A percentile compares a stretch with the other conserved stretches of the same genome.
Conservation (phyloP, 2,113 vertebrate genomes). For the Beaufortia kweichowensis region DNA sequence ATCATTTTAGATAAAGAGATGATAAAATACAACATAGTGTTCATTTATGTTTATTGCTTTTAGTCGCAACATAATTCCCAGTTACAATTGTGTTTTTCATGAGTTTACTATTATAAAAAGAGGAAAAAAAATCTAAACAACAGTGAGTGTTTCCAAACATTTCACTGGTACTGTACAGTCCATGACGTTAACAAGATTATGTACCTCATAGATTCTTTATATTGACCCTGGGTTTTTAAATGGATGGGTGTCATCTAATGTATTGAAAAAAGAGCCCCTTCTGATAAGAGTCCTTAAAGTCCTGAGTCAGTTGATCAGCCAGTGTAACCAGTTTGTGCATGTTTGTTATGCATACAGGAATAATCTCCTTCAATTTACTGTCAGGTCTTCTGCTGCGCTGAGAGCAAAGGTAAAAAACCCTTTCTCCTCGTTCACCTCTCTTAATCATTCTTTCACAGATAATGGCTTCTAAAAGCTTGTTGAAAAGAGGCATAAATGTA, state of each 20-base stretch:
- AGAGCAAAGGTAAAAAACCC: slow-evolving; percentile 26
- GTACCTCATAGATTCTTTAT: neutral
- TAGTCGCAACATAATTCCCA: too few relatives aligned
- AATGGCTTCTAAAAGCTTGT: slow-evolving; percentile 35
- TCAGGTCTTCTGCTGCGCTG: neutral
- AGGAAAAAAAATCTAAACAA: too few relatives aligned
- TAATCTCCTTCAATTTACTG: slow-evolving; percentile 7
- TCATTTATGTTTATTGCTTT: too few relatives aligned
- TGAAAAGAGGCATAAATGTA: slow-evolving; percentile 17
- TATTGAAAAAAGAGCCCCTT: slow-evolving; percentile 31
- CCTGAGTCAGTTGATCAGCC: neutral
- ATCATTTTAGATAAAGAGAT: too few relatives aligned
- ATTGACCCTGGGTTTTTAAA: too few relatives aligned
- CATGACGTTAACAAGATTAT: neutral
- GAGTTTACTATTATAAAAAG: too few relatives aligned
- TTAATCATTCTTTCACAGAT: slow-evolving; percentile 18
- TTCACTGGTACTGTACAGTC: too few relatives aligned
- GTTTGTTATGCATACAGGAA: slow-evolving; percentile 14
- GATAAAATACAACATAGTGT: too few relatives aligned
- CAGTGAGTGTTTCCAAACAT: too few relatives aligned
- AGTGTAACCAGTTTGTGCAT: slow-evolving; percentile 27
- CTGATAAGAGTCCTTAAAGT: slow-evolving; percentile 18
- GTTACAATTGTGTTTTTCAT: too few relatives aligned
- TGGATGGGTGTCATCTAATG: neutral
- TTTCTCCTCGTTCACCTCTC: neutral